Conservation (phyloP, 2,797 vertebrate species). For the Cyclura pinguis region DNA sequence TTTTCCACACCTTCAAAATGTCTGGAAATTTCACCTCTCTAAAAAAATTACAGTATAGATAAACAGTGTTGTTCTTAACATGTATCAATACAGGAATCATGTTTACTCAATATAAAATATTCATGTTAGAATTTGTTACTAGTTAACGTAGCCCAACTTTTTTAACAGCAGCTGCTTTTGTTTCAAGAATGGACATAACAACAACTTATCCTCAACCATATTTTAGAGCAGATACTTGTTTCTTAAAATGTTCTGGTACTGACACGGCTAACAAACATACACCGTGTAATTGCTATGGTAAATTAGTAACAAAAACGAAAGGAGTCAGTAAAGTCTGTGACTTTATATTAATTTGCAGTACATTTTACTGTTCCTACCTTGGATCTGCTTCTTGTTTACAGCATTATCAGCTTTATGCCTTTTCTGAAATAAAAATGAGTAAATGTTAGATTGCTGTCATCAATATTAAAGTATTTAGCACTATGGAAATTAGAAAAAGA, state of each 20-base stretch:
- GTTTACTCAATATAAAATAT: not conserved
- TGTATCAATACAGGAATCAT: not conserved
- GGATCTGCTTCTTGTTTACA: slow-evolving; percentile 98
- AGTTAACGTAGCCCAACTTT: not conserved
- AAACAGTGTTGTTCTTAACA: not conserved
- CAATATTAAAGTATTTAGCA: not conserved
- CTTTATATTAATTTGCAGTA: not conserved
- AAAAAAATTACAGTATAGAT: not conserved
- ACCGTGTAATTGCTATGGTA: not conserved
- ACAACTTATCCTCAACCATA: not conserved
- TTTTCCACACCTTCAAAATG: no score
- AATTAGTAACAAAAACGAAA: not conserved
- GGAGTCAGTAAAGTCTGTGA: not conserved
- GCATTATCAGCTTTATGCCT: slow-evolving; percentile 96
- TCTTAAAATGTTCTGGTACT: not conserved
- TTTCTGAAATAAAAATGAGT: slow-evolving; percentile 86
- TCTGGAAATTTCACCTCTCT: no score
- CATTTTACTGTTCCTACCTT: slow-evolving; percentile 85
- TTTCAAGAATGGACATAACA: not conserved
- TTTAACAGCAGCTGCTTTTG: not conserved
- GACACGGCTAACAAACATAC: not conserved
- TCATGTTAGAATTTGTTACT: not conserved
- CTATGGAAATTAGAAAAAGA: not conserved
- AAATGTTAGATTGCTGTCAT: slow-evolving; percentile 52
- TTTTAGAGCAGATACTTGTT: not conserved